Evolutionary conservation across 1,140 invertebrate species (phyloP).

Genomic region (Drosophila ogumai): DNA sequence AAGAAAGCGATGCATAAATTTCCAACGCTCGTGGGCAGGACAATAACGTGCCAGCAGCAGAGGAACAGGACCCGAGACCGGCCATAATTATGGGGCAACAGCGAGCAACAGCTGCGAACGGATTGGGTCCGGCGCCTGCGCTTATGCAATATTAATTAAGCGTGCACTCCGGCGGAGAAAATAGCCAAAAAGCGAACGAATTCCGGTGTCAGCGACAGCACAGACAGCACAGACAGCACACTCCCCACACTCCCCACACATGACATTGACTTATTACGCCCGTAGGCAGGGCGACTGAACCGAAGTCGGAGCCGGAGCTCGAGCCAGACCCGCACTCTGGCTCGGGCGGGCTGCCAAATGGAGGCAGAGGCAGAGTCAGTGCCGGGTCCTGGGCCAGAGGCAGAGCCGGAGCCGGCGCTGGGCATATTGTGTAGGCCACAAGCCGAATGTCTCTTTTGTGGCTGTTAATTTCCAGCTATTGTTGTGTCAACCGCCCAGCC

Average conservation of each 20-base stretch:
- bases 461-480: constrained; percentile 80
- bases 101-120: constrained; percentile 42
- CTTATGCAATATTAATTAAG: constrained; percentile 81
- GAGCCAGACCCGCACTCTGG: not conserved
- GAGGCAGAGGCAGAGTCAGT: constrained; percentile 4
- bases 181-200: constrained; percentile 35
- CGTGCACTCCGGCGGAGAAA: constrained; percentile 39
- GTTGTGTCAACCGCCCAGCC: constrained; percentile 37
- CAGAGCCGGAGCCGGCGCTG: constrained; percentile 15
- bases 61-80: constrained; percentile 18
- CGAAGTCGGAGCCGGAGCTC: constrained; percentile 11
- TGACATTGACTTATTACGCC: constrained; percentile 73
- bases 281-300: constrained; percentile 24
- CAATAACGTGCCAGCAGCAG: constrained; percentile 42
- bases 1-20: constrained; percentile 68
- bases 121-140: constrained; percentile 56
- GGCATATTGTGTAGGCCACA: constrained; percentile 44
- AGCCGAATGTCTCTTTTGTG: constrained; percentile 67
- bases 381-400: not conserved
- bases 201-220: constrained; percentile 29
- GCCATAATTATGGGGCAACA: constrained; percentile 58
- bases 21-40: constrained; percentile 30
- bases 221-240: no score
- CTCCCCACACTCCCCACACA: constrained; percentile 44
- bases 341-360: not conserved